Conservation (phyloP, 2,113 vertebrate genomes). For the Oenanthe melanoleuca region DNA sequence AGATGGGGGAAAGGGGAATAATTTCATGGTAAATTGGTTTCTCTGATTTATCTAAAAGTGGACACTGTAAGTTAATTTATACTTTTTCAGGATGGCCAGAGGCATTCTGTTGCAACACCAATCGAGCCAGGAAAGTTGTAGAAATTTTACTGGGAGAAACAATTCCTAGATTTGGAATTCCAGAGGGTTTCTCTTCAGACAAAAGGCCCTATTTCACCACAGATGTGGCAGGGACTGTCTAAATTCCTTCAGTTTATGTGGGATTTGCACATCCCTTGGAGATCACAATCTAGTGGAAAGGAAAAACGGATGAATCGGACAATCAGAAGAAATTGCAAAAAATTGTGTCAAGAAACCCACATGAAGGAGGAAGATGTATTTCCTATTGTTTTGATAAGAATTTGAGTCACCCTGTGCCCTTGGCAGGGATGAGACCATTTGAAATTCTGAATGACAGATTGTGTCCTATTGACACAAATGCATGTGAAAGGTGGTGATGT, state of each 20-base stretch:
- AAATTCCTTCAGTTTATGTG: not conserved
- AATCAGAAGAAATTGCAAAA: not conserved
- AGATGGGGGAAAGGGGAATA: not conserved
- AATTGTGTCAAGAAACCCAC: not conserved
- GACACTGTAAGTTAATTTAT: not conserved
- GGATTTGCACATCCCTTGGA: not conserved
- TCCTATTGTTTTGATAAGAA: not conserved
- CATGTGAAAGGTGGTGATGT: not conserved
- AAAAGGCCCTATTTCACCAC: not conserved
- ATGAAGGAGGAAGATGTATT: not conserved
- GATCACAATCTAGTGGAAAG: not conserved
- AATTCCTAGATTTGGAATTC: not conserved
- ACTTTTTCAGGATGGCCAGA: not conserved
- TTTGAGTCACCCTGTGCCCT: not conserved
- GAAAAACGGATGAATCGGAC: not conserved
- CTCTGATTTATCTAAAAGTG: not conserved
- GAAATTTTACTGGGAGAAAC: not conserved
- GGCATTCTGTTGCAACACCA: not conserved
- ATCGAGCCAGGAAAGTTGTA: not conserved
- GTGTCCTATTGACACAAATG: not conserved
- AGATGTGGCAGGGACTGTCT: not conserved
- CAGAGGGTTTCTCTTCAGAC: not conserved
- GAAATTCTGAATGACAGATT: not conserved
- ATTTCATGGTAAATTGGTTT: not conserved
- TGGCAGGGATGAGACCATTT: fast-evolving